Evolutionary conservation across 2,113 vertebrate genomes (phyloP).

Genomic region (Drymodes brunneopygia): DNA sequence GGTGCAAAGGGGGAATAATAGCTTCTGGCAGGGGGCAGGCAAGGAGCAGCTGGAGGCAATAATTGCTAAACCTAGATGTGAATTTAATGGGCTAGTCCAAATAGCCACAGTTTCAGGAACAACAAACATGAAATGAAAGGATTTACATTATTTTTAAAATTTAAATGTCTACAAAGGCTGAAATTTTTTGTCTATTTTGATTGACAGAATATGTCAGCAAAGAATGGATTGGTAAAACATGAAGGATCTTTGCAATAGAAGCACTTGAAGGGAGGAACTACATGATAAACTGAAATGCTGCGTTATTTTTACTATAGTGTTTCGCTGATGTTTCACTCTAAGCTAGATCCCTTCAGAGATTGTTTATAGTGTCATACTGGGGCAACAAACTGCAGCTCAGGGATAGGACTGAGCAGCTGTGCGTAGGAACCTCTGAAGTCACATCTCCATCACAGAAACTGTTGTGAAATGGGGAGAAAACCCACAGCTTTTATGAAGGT

Average conservation of each 20-base stretch:
- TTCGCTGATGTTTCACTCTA: neutral
- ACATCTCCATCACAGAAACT: neutral
- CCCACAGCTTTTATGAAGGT: neutral
- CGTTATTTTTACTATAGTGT: neutral
- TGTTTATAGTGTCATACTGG: neutral
- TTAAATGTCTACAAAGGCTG: rapidly evolving
- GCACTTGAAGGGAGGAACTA: neutral
- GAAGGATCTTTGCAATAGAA: neutral
- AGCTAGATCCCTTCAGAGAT: neutral
- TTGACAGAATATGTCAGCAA: neutral
- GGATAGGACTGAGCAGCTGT: neutral
- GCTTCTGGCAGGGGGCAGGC: constrained; percentile 32
- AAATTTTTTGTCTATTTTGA: neutral
- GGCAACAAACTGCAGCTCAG: neutral
- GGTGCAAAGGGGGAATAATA: neutral
- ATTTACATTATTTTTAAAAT: neutral
- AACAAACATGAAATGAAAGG: neutral
- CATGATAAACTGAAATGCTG: neutral
- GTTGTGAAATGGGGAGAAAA: neutral
- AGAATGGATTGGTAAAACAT: neutral
- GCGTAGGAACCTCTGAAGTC: neutral
- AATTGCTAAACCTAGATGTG: constrained; percentile 31
- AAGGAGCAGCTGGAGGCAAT: constrained; percentile 43
- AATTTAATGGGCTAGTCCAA: constrained; percentile 4
- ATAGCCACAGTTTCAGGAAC: neutral